A percentile compares a stretch with the other conserved stretches of the same genome.
Conservation (phyloP, 2,888 invertebrate genomes). For the Melangyna quadrimaculata region DNA sequence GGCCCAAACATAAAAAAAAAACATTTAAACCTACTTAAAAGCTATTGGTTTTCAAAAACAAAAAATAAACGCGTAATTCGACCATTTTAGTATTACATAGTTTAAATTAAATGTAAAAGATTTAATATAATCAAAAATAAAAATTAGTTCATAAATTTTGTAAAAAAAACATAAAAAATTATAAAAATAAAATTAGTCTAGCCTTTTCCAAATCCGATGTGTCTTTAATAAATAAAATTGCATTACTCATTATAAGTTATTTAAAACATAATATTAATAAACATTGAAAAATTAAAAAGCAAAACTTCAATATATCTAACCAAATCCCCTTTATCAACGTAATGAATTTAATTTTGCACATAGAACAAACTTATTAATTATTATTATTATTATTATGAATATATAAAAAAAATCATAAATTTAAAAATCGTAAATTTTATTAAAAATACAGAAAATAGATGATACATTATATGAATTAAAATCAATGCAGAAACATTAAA, state of each 20-base stretch:
- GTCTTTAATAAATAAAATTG: constrained; percentile 67
- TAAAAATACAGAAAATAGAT: constrained; percentile 18
- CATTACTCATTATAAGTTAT: constrained; percentile 44
- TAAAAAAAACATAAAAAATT: constrained; percentile 13
- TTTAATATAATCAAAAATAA: constrained; percentile 25
- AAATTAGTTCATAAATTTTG: constrained; percentile 44
- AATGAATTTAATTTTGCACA: constrained; percentile 62
- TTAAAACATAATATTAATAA: constrained; percentile 23
- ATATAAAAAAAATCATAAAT: constrained; percentile 9
- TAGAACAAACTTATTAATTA: constrained; percentile 44
- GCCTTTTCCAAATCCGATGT: constrained; percentile 71
- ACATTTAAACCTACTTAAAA: background rate
- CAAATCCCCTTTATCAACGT: constrained; percentile 20
- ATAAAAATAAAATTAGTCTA: constrained; percentile 41
- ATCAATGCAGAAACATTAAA: constrained; percentile 50
- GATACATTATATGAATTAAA: constrained; percentile 22
- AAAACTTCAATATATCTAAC: constrained; percentile 3
- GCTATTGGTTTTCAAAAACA: background rate
- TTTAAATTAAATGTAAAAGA: background rate
- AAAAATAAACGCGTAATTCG: background rate
- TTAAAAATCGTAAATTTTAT: constrained; percentile 2
- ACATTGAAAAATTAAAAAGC: background rate
- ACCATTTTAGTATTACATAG: constrained; percentile 13
- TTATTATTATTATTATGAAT: constrained; percentile 36
- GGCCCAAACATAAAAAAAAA: background rate